A percentile compares a stretch with the other conserved stretches of the same genome.
phyloP scores from a whole-genome alignment of 2,113 vertebrate species.

The Vireo altiloquus region DNA sequence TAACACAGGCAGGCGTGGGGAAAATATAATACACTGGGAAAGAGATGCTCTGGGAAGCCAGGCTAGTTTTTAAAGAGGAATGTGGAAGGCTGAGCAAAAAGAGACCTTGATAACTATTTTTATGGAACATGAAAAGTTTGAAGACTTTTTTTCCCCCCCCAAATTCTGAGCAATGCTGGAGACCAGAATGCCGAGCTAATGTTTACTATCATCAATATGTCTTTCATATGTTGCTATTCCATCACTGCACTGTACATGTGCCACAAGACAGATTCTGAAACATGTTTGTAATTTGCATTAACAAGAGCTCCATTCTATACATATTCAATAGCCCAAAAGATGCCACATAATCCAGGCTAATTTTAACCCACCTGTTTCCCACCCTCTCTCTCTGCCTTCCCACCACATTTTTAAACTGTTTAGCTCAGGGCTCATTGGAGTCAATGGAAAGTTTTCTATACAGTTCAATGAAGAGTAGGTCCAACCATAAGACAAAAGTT shows the following conservation, averaged over 20 bases:
- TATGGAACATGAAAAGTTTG: background rate
- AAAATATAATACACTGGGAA: background rate
- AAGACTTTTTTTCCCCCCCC: background rate
- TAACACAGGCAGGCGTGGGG: background rate
- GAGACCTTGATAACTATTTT: constrained; percentile 16
- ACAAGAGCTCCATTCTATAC: background rate
- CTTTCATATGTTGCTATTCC: constrained; percentile 45
- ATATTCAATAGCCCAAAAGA: constrained; percentile 28
- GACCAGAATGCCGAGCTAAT: constrained; percentile 14
- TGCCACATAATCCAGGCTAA: background rate
- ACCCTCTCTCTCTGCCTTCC: background rate
- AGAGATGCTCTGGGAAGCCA: background rate
- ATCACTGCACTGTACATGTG: background rate
- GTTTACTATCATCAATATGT: constrained; percentile 11
- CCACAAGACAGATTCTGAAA: constrained; percentile 26
- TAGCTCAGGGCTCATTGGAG: background rate
- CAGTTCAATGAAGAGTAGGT: background rate
- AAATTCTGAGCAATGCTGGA: background rate
- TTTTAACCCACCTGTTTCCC: constrained; percentile 34
- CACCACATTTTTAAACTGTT: background rate
- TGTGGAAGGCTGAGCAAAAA: background rate
- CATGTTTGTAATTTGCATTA: constrained; percentile 38
- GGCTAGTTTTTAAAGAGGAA: background rate
- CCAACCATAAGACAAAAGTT: background rate
- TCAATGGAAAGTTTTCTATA: background rate